A percentile compares a stretch with the other conserved stretches of the same genome.
phyloP scores from a whole-genome alignment of 2,888 invertebrate genomes.

The Philonicus albiceps region DNA sequence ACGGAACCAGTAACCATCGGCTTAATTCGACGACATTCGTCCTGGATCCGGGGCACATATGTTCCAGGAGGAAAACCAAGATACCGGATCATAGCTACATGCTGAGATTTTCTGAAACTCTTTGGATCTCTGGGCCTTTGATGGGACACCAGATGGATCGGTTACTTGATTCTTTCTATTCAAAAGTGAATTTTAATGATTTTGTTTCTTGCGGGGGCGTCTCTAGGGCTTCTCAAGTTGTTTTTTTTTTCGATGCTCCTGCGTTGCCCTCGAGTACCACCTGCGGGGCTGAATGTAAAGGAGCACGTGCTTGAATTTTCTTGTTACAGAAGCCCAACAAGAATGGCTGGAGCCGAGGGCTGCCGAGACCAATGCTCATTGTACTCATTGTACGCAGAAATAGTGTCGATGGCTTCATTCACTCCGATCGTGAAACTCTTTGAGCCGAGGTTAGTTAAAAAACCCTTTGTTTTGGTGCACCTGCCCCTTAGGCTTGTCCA shows the following conservation, averaged over 20 bases:
- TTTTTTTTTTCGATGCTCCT: not conserved
- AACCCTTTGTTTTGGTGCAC: not conserved
- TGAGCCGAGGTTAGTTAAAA: not conserved
- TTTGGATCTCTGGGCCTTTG: not conserved
- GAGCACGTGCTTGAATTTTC: not conserved
- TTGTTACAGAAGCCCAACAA: not conserved
- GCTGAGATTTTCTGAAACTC: too few species aligned
- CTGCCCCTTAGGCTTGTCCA: not conserved
- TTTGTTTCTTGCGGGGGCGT: not conserved
- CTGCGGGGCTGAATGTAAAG: not conserved
- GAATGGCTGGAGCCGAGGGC: not conserved
- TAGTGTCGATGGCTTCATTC: not conserved
- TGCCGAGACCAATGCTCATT: not conserved
- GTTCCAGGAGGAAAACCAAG: not conserved
- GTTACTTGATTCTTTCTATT: not conserved
- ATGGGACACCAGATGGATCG: not conserved
- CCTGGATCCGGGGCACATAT: not conserved
- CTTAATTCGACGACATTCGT: not conserved
- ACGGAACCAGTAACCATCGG: not conserved
- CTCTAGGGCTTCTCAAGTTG: not conserved
- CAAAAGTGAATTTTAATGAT: not conserved
- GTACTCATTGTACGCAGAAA: not conserved
- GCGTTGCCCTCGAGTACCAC: not conserved
- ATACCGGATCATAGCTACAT: not conserved
- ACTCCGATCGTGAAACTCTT: not conserved